Evolutionary conservation across 2,797 vertebrate species (phyloP).

Genomic region (Sebastes cheni): DNA sequence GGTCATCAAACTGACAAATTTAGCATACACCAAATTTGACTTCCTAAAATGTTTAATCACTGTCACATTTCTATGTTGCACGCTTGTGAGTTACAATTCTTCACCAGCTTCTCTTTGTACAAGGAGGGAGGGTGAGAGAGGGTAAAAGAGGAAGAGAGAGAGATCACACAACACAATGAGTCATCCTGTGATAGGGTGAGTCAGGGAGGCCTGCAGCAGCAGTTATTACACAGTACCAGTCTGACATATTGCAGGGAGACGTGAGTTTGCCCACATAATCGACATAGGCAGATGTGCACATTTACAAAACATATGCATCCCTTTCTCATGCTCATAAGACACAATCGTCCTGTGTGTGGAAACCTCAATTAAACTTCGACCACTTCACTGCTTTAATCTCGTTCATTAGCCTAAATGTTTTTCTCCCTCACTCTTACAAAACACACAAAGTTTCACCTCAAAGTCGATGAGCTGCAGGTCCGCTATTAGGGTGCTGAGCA

Average conservation of each 20-base stretch:
- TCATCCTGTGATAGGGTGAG: conserved; percentile 55
- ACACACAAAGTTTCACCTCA: conserved; percentile 83
- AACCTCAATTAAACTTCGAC: neutral
- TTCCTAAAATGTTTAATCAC: neutral
- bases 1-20: no score
- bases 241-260: conserved; percentile 46
- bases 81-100: neutral
- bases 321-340: neutral
- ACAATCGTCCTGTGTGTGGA: neutral
- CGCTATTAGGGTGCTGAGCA: conserved; percentile 92
- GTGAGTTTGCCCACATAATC: conserved; percentile 23
- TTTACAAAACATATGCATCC: neutral
- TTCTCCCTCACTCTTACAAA: neutral
- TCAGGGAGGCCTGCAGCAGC: conserved; percentile 44
- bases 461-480: conserved; percentile 98
- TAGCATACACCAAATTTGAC: neutral
- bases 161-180: conserved; percentile 58
- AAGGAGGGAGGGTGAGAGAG: neutral
- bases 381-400: neutral
- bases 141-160: conserved; percentile 49
- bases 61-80: neutral
- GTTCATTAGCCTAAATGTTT: neutral
- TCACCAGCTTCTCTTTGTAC: neutral
- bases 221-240: conserved; percentile 19
- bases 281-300: neutral